Percentiles rank a stretch among this genome's conserved stretches.
Evolutionary conservation across 1,140 invertebrate genomes (phyloP).

Genomic region (Euglossa dilemma): DNA sequence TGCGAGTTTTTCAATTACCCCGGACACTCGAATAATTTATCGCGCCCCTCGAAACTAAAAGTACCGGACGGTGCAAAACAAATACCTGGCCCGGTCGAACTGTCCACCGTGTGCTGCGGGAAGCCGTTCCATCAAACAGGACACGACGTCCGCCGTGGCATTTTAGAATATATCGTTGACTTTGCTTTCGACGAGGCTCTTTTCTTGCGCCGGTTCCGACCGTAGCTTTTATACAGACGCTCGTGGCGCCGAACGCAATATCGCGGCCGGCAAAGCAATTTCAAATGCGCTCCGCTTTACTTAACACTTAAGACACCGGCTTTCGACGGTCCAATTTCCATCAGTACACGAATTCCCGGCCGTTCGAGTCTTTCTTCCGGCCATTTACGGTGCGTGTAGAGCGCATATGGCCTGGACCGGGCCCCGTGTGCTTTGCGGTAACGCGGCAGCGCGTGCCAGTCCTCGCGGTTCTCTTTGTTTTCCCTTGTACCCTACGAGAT

Average conservation of each 20-base stretch:
- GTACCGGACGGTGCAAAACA: no score
- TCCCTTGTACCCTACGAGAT: slow-evolving; percentile 53
- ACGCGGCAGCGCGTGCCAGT: slow-evolving; percentile 45
- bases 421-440: slow-evolving; percentile 50
- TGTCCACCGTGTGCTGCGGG: no score
- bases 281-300: slow-evolving; percentile 10
- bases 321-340: slow-evolving; percentile 42
- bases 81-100: no score
- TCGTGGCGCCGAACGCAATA: neutral
- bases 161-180: slow-evolving; percentile 4
- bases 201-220: neutral
- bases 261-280: slow-evolving; percentile 25
- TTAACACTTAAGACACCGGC: neutral
- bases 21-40: no score
- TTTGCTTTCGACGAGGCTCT: neutral
- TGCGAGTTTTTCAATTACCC: no score
- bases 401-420: neutral
- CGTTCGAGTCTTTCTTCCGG: slow-evolving; percentile 40
- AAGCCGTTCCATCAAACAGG: no score
- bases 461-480: slow-evolving; percentile 54
- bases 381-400: slow-evolving; percentile 29
- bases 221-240: neutral
- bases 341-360: slow-evolving; percentile 30
- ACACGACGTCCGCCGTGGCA: neutral
- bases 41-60: no score